These are phyloP conservation scores for Scolopax rusticola DNA, from an alignment of 2,797 vertebrate species.

Conservation along the genomic window DNA sequence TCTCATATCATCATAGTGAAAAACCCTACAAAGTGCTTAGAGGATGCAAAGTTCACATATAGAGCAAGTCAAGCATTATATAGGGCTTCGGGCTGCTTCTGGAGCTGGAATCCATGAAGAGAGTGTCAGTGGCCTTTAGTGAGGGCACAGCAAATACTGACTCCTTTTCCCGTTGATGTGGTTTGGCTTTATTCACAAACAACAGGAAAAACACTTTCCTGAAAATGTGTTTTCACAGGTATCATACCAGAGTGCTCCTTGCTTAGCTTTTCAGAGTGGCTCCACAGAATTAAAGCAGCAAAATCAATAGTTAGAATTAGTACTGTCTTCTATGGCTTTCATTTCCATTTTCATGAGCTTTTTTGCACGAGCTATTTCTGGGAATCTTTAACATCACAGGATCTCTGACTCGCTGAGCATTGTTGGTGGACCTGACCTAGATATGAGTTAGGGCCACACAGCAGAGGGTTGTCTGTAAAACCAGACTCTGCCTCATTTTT, in stretches of 20 bases:
- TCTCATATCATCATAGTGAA: not conserved
- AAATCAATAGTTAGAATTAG: not conserved
- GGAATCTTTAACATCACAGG: not conserved
- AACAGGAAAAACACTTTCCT: not conserved
- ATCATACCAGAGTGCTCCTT: not conserved
- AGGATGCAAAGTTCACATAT: not conserved
- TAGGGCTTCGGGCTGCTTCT: not conserved
- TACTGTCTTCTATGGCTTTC: not conserved
- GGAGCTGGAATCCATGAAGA: not conserved
- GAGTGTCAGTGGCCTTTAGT: not conserved
- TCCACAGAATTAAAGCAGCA: not conserved
- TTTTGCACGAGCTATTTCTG: not conserved
- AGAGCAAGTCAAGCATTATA: not conserved
- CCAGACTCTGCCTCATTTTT: not conserved
- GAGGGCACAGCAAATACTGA: not conserved
- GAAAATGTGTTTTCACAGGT: not conserved
- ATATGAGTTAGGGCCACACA: not conserved
- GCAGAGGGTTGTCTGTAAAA: not conserved
- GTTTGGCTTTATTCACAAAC: not conserved
- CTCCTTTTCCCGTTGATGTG: not conserved
- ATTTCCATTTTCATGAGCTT: not conserved
- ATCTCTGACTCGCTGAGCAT: not conserved
- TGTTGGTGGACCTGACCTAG: constrained; percentile 11
- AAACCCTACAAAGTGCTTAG: not conserved
- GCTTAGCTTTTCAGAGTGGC: not conserved